Base-by-base conservation (phyloP, 2,113 vertebrate species). In the Scatophagus argus region DNA sequence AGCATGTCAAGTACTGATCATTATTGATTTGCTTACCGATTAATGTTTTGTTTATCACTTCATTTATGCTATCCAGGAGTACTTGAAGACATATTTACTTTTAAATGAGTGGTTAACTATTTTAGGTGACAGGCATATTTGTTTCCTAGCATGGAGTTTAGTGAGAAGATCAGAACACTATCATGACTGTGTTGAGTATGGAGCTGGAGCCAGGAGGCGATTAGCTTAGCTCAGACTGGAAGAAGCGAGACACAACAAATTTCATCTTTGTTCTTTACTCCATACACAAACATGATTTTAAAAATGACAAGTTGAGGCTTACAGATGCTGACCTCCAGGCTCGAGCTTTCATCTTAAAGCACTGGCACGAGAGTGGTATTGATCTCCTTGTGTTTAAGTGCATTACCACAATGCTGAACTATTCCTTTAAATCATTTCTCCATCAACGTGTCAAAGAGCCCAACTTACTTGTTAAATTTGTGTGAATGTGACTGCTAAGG, bases 401-500 rank as follows among this genome's bases (percentile, higher is more conserved):
- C n/a, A n/a, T n/a, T n/a, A 13, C 23, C 60, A 60, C 58, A 60
- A 21, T 59, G 46, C 36, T n/a, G 7, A 66, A 31, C 31, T 59
- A 49, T 29, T 23, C 10, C 8, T 54, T 36, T 43, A 43, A 44
- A 36, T n/a, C 1, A 43, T 44, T 27, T 52, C 17, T 38, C 36
- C 17, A 67, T 13, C 12, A 31, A 38, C 25, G 46, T 62, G 29
- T 54, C 47, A 44, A 10, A 4, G 29, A 62, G 56, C 8, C 16
- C 16, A 52, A n/a, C 46, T 43, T 39, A 31, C 21, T 23, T 54
- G 34, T 9, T 34, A 29, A 62, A 41, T 29, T 17, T 43, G 36
- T 77, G 55, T n/a, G 58, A 31, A 38, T 72, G 29, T 46, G 25
- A 31, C 38, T 54, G 3, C 39, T 56, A 41, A n/a, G 19, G 34